A percentile compares a stretch with the other conserved stretches of the same genome.
Conservation (phyloP, 2,888 invertebrate genomes). For the Nephrotoma flavescens region DNA sequence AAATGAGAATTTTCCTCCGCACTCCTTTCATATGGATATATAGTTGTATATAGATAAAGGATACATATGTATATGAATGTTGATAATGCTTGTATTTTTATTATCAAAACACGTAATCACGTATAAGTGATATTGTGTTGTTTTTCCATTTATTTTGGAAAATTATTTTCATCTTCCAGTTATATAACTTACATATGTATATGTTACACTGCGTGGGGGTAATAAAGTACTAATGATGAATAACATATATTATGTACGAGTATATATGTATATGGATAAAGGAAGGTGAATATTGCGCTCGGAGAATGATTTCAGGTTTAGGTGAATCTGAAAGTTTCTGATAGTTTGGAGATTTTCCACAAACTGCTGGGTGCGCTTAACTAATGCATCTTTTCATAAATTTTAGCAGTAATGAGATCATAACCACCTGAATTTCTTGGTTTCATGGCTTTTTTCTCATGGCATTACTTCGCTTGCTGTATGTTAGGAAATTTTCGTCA, state of each 20-base stretch:
- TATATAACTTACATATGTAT: background rate
- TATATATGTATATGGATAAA: too few relatives aligned
- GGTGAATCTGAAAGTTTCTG: too few relatives aligned
- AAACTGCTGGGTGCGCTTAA: too few relatives aligned
- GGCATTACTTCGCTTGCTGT: too few relatives aligned
- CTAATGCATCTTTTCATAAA: too few relatives aligned
- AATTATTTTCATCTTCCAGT: background rate
- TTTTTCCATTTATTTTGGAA: background rate
- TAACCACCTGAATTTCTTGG: too few relatives aligned
- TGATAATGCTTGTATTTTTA: background rate
- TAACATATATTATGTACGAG: background rate
- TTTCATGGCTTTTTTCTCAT: too few relatives aligned
- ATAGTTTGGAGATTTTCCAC: too few relatives aligned
- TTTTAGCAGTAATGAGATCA: too few relatives aligned
- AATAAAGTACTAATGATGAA: background rate
- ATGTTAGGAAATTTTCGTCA: too few relatives aligned
- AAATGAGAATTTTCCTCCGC: background rate
- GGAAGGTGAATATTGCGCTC: background rate
- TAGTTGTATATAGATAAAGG: background rate
- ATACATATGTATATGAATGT: background rate
- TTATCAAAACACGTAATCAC: background rate
- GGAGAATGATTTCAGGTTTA: background rate
- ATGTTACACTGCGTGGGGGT: background rate
- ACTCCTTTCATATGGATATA: background rate
- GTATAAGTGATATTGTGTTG: background rate